Percentiles rank a stretch among this genome's conserved stretches.
Evolutionary conservation across 2,113 vertebrate genomes (phyloP).

Genomic region (Galbula dea): DNA sequence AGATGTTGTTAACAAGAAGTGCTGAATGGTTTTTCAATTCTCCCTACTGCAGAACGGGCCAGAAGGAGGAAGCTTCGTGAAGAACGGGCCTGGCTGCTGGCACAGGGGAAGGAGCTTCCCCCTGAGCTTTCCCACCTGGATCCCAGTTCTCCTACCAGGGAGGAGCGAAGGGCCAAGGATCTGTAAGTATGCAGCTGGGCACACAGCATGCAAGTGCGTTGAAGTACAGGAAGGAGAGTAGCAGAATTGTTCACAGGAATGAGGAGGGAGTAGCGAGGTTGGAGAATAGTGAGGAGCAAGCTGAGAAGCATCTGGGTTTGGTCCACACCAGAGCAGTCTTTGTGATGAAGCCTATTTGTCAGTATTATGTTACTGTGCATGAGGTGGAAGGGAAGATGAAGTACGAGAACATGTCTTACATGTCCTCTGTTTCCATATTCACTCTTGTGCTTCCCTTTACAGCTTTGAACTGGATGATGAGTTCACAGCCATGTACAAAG

Average conservation of each 20-base stretch:
- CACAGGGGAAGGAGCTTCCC: slow-evolving; percentile 91
- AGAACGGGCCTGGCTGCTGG: slow-evolving; percentile 90
- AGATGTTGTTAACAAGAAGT: not conserved
- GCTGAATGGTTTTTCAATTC: not conserved
- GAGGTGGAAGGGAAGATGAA: not conserved
- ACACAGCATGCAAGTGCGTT: not conserved
- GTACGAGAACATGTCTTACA: accelerated
- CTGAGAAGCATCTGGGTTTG: not conserved
- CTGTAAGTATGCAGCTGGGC: slow-evolving; percentile 87
- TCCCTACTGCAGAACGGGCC: slow-evolving; percentile 82
- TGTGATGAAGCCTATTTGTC: not conserved
- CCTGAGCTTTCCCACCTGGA: slow-evolving; percentile 90
- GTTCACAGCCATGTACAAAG: slow-evolving; percentile 96
- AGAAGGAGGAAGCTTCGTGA: slow-evolving; percentile 91
- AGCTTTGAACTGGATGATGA: slow-evolving; percentile 96
- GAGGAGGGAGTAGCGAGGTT: not conserved
- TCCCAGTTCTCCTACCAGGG: slow-evolving; percentile 83
- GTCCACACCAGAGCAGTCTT: not conserved
- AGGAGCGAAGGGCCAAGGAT: slow-evolving; percentile 82
- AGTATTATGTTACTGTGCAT: not conserved
- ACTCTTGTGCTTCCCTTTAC: slow-evolving; percentile 30
- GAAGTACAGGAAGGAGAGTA: not conserved
- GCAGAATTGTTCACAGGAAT: not conserved
- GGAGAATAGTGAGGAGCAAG: not conserved
- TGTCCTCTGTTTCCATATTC: not conserved